Percentiles rank a stretch among this genome's conserved stretches.
phyloP scores from a whole-genome alignment of 2,797 vertebrate species.

The Oreochromis mossambicus region DNA sequence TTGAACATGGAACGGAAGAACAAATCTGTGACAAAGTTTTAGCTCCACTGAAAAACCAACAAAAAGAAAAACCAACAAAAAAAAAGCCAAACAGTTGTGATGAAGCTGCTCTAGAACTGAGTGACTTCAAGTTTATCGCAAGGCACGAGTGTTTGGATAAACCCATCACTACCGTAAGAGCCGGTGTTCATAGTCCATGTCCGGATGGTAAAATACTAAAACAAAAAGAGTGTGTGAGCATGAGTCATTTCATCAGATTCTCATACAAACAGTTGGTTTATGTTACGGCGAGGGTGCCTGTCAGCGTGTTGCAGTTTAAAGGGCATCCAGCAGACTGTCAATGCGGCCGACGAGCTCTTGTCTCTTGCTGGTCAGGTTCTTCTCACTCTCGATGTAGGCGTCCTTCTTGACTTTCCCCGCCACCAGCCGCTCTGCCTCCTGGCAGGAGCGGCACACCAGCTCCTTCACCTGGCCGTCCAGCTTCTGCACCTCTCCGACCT shows the following conservation, averaged over 20 bases:
- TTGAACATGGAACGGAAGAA: slow-evolving; percentile 17
- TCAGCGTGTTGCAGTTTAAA: slow-evolving; percentile 70
- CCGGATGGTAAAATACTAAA: slow-evolving; percentile 15
- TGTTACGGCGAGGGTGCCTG: neutral
- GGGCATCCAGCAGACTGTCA: slow-evolving; percentile 91
- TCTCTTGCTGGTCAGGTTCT: slow-evolving; percentile 84
- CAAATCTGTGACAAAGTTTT: slow-evolving; percentile 1
- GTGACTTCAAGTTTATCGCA: slow-evolving; percentile 53
- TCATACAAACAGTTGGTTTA: slow-evolving; percentile 16
- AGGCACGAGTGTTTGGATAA: slow-evolving; percentile 59
- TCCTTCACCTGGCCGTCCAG: slow-evolving; percentile 93
- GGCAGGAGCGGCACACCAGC: slow-evolving; percentile 86
- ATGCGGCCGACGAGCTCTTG: slow-evolving; percentile 93
- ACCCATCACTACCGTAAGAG: slow-evolving; percentile 36
- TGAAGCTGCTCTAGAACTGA: slow-evolving; percentile 20
- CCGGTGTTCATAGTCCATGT: slow-evolving; percentile 37
- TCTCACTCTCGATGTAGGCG: slow-evolving; percentile 92
- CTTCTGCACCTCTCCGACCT: slow-evolving; percentile 98
- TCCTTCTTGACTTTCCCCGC: slow-evolving; percentile 97
- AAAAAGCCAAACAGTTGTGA: slow-evolving; percentile 3
- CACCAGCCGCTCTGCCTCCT: slow-evolving; percentile 93
- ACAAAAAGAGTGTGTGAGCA: neutral
- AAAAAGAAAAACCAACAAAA: neutral
- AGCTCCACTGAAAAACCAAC: slow-evolving; percentile 8
- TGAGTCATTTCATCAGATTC: slow-evolving; percentile 33